Conservation (phyloP, 2,797 vertebrate genomes). For the Phaenicophaeus curvirostris region DNA sequence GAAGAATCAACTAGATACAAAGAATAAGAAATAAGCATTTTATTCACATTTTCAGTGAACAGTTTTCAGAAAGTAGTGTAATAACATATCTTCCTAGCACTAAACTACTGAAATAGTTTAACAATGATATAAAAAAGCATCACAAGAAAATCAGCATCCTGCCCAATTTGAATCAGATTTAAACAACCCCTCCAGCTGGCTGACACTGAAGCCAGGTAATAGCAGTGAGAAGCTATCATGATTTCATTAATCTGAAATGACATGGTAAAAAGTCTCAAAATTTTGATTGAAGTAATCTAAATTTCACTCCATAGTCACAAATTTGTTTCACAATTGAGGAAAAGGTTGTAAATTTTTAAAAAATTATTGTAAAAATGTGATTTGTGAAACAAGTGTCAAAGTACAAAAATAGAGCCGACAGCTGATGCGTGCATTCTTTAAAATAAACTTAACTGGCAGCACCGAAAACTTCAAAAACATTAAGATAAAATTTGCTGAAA, state of each 20-base stretch:
- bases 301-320: neutral
- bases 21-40: constrained; percentile 87
- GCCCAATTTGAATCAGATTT: neutral
- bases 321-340: neutral
- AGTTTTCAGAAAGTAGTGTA: constrained; percentile 7
- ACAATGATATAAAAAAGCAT: neutral
- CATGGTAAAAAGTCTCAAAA: neutral
- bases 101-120: neutral
- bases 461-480: neutral
- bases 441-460: neutral
- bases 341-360: fast-evolving
- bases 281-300: neutral
- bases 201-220: neutral
- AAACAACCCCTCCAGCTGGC: too few relatives aligned
- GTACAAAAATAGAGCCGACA: neutral
- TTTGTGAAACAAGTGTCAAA: neutral
- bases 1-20: constrained; percentile 92
- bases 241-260: neutral
- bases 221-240: neutral
- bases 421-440: neutral
- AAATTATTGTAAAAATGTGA: neutral
- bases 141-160: neutral
- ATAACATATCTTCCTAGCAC: neutral
- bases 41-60: constrained; percentile 69
- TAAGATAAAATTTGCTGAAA: neutral